Conservation (phyloP, 2,888 invertebrate species). For the Athalia rosae region DNA sequence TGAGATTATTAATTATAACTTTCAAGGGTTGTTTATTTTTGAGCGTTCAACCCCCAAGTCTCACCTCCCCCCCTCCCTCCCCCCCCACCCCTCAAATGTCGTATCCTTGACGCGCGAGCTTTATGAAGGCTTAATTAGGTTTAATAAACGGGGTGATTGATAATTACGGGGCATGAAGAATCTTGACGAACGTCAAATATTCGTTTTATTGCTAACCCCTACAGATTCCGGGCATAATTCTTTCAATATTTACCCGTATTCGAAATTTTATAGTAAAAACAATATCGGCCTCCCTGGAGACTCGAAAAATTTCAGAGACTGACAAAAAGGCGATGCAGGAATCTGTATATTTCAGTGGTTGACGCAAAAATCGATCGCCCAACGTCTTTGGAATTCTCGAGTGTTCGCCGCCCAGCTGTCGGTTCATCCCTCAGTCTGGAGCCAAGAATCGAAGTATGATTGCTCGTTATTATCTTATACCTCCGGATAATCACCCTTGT, state of each 20-base stretch:
- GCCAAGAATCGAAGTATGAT: slow-evolving; percentile 11
- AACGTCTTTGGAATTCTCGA: slow-evolving; percentile 4
- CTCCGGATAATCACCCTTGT: neutral
- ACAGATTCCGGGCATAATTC: neutral
- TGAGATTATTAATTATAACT: slow-evolving; percentile 36
- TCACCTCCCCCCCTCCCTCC: slow-evolving; percentile 17
- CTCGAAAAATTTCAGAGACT: no score
- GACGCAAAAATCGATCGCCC: neutral
- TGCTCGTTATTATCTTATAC: slow-evolving; percentile 26
- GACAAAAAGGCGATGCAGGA: no score
- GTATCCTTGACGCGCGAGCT: slow-evolving; percentile 32
- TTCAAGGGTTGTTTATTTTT: slow-evolving; percentile 35
- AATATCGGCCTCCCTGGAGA: no score
- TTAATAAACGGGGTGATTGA: slow-evolving; percentile 43
- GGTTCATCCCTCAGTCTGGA: neutral
- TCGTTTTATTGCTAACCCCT: slow-evolving; percentile 23
- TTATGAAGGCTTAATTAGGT: slow-evolving; percentile 41
- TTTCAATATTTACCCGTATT: no score
- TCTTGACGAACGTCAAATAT: slow-evolving; percentile 32
- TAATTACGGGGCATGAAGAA: slow-evolving; percentile 34
- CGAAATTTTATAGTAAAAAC: no score
- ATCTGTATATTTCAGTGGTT: neutral
- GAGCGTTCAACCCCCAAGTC: slow-evolving; percentile 21
- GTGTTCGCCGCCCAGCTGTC: slow-evolving; percentile 4
- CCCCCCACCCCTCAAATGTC: slow-evolving; percentile 17